These are phyloP conservation scores for Agapornis roseicollis DNA, from an alignment of 2,113 vertebrate species.

Conservation along the genomic window DNA sequence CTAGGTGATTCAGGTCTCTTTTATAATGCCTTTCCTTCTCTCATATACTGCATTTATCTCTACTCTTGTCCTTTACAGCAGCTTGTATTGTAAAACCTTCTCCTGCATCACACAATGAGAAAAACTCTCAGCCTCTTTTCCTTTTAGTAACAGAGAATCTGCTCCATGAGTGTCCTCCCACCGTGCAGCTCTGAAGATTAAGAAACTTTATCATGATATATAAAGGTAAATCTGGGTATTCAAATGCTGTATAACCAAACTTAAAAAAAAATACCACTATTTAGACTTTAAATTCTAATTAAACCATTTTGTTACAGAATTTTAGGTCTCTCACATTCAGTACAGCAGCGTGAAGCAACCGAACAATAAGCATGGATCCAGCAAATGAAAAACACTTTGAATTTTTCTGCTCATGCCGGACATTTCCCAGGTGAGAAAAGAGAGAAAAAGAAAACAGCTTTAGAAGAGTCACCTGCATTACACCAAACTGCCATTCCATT, in stretches of 20 bases:
- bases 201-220: background rate
- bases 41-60: slow-evolving; percentile 17
- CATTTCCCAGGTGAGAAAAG: background rate
- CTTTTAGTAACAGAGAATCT: background rate
- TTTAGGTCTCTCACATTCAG: background rate
- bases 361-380: background rate
- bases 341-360: background rate
- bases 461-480: background rate
- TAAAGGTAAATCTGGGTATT: background rate
- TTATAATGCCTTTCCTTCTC: slow-evolving; percentile 5
- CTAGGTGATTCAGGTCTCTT: background rate
- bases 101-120: background rate
- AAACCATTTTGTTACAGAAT: background rate
- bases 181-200: background rate
- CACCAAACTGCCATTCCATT: background rate
- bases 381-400: background rate
- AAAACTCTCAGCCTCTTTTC: slow-evolving; percentile 5
- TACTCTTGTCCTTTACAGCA: background rate
- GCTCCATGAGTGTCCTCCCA: background rate
- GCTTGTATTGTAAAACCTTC: slow-evolving; percentile 5
- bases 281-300: background rate
- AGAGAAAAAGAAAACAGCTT: background rate
- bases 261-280: background rate
- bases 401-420: background rate
- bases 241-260: background rate